Evolutionary conservation across 2,113 vertebrate species (phyloP), one percentile per base, ranked within the genome.

Genomic region (Hydrochoerus hydrochaeris): DNA sequence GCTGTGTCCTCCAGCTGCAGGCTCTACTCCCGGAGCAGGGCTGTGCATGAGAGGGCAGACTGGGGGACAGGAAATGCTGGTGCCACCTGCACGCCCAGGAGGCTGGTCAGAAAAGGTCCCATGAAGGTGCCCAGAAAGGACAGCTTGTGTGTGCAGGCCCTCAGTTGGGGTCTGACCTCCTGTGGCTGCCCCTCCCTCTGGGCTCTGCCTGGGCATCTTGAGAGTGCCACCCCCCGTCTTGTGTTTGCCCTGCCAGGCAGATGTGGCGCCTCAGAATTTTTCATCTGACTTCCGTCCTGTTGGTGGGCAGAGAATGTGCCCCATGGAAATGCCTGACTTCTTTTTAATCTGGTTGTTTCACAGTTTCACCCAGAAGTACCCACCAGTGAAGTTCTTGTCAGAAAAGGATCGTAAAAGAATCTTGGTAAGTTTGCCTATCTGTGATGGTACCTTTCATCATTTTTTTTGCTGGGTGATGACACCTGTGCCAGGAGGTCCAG

Each of bases 381-480:
- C 99, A 14, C 99, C 99, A 0, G 99, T 99, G 96, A 99, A 99
- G 98, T 99, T 99, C 98, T 98, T 99, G 75, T 99, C 99, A 9
- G 99, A 99, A 98, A 99, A 99, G 98, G 99, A 99, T 97, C 99
- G 99, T 84, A 99, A 99, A 98, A 99, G 99, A 98, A 99, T 99
- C 98, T 98, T 99, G 99, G 99, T 99, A 99, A 98, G 99, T 98
- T 96, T 91, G 20, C 54, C 54, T 7, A 28, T 95, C 91, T 98
- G 63, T 98, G 63, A 73, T 85, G 90, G 44, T 75, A 52, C 81
- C 65, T 93, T 16, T 94, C 41, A 24, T 60, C 0, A 17, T 14
- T 92, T 67, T 96, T 96, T 71, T 52, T 84, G 62, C 14, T 75
- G 5, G 0, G 13, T 58, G 85, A 46, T 32, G 44, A 81, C 65